Conservation (phyloP, 2,797 vertebrate genomes). For the Odontamblyopus lacepedii region DNA sequence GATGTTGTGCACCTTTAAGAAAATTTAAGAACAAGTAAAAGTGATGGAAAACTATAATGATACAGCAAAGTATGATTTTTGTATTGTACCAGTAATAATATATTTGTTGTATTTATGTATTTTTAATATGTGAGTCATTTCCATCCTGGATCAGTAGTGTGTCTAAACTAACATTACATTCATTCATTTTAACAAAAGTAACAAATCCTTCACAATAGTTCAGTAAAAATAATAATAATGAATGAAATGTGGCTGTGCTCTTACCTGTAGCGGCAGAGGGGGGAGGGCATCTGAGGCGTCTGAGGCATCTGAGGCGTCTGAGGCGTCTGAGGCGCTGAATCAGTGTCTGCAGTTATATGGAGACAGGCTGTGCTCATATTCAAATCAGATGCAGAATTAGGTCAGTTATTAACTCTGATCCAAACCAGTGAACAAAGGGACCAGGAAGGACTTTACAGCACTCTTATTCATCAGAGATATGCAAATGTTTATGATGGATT, state of each 20-base stretch:
- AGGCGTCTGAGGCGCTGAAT: neutral
- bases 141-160: too few species aligned
- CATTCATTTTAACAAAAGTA: too few species aligned
- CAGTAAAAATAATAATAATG: too few species aligned
- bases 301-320: neutral
- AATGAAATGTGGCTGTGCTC: neutral
- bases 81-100: too few species aligned
- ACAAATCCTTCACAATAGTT: too few species aligned
- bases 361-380: slow-evolving; percentile 14
- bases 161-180: too few species aligned
- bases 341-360: neutral
- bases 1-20: too few species aligned
- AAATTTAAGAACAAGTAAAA: too few species aligned
- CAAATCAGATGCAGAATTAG: slow-evolving; percentile 23
- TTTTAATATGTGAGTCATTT: too few species aligned
- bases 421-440: neutral
- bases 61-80: too few species aligned
- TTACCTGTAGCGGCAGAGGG: neutral
- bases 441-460: neutral
- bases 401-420: slow-evolving; percentile 34
- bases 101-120: too few species aligned
- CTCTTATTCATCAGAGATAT: neutral
- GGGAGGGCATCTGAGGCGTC: neutral
- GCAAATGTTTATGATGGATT: neutral
- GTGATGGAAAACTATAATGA: too few species aligned